These are phyloP conservation scores for Cydia strobilella DNA, from an alignment of 1,140 invertebrate species.

Conservation along the genomic window DNA sequence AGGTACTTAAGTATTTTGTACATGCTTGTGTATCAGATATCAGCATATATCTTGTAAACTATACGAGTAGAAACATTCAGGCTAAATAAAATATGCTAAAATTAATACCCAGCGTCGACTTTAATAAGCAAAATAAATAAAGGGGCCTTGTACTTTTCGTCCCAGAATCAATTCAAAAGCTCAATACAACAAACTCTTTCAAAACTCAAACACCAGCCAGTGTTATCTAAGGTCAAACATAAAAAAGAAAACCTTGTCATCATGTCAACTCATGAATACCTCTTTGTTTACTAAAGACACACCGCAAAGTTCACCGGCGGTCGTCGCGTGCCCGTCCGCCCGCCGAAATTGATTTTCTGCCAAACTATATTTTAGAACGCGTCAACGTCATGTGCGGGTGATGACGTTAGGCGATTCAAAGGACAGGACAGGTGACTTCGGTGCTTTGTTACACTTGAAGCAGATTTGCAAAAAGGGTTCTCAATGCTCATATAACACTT, in stretches of 20 bases:
- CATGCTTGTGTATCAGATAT: too few species aligned
- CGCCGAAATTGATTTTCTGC: constrained; percentile 21
- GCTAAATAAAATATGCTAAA: neutral
- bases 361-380: constrained; percentile 29
- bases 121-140: neutral
- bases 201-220: neutral
- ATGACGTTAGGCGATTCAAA: constrained; percentile 37
- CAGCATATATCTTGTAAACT: too few species aligned
- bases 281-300: constrained; percentile 43
- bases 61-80: too few species aligned
- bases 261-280: constrained; percentile 37
- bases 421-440: constrained; percentile 34
- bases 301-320: constrained; percentile 36
- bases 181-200: neutral
- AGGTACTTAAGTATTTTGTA: too few species aligned
- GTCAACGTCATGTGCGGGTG: neutral
- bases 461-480: neutral
- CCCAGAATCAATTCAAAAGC: neutral
- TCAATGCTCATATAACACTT: too few species aligned
- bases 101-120: neutral
- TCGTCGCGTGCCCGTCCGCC: constrained; percentile 33
- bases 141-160: neutral
- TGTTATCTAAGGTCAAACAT: neutral
- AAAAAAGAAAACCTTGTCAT: constrained; percentile 33
- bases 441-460: neutral